Conservation (phyloP, 1,140 invertebrate species). For the Monomorium pharaonis region DNA sequence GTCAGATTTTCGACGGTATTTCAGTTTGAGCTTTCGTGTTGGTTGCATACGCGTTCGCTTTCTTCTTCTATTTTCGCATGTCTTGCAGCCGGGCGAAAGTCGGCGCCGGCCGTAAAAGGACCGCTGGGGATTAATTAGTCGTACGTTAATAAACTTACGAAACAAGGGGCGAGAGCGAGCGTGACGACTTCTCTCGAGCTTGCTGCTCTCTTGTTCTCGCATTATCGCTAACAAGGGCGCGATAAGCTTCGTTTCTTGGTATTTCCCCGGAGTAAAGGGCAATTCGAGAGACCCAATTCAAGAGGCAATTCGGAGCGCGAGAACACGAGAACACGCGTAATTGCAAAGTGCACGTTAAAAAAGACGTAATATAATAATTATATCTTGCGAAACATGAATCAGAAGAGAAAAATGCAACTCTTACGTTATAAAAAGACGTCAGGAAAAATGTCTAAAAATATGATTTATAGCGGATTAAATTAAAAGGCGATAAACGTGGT, state of each 20-base stretch:
- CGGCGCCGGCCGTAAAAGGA: constrained; percentile 7
- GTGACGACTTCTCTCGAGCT: constrained; percentile 7
- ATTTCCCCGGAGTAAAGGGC: constrained; percentile 22
- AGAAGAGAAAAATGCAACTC: background rate
- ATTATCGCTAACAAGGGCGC: constrained; percentile 42
- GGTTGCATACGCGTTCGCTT: background rate
- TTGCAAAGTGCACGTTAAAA: background rate
- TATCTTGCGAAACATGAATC: background rate
- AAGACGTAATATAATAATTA: background rate
- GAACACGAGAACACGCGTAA: constrained; percentile 20
- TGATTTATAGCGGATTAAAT: background rate
- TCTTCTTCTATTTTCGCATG: background rate
- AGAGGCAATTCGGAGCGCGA: background rate
- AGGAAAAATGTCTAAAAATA: background rate
- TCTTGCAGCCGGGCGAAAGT: constrained; percentile 14
- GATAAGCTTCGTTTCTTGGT: constrained; percentile 29
- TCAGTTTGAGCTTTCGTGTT: background rate
- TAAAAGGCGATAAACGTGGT: background rate
- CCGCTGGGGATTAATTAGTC: constrained; percentile 59
- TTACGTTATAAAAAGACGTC: background rate
- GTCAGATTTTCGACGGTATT: constrained; percentile 45
- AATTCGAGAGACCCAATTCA: constrained; percentile 20
- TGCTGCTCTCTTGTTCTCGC: constrained; percentile 12
- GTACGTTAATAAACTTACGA: constrained; percentile 64
- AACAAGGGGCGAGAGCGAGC: constrained; percentile 30